Percentiles rank a stretch among this genome's conserved stretches.
phyloP scores from a whole-genome alignment of 2,888 invertebrate genomes.

The Cantharis nigra region DNA sequence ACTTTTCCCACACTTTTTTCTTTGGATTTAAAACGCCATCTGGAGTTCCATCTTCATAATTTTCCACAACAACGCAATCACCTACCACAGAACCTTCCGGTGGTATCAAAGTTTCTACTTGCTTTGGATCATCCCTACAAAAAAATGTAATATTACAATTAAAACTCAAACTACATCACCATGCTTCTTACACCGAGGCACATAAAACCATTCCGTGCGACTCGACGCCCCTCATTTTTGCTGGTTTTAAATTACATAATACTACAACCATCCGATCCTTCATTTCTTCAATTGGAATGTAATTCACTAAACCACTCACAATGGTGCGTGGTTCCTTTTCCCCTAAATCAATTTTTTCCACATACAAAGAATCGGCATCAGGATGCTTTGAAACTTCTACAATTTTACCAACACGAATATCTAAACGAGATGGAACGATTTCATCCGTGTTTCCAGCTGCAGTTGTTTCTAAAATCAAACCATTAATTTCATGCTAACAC shows the following conservation, averaged over 20 bases:
- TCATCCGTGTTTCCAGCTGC: slow-evolving; percentile 61
- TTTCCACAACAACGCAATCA: slow-evolving; percentile 82
- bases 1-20: slow-evolving; percentile 94
- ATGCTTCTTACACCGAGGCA: slow-evolving; percentile 70
- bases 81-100: slow-evolving; percentile 80
- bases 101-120: slow-evolving; percentile 83
- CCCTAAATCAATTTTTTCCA: slow-evolving; percentile 92
- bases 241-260: slow-evolving; percentile 94
- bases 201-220: slow-evolving; percentile 95
- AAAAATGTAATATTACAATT: not conserved
- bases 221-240: slow-evolving; percentile 91
- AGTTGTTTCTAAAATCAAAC: slow-evolving; percentile 39
- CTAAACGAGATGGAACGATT: slow-evolving; percentile 74
- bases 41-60: slow-evolving; percentile 75
- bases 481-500: not conserved
- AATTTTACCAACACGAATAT: slow-evolving; percentile 87
- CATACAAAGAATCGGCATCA: slow-evolving; percentile 89
- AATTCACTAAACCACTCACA: slow-evolving; percentile 91
- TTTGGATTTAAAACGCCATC: slow-evolving; percentile 91
- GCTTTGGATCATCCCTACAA: slow-evolving; percentile 67
- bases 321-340: slow-evolving; percentile 71
- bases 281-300: slow-evolving; percentile 89
- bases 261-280: slow-evolving; percentile 88
- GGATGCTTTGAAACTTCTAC: slow-evolving; percentile 84
- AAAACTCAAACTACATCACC: not conserved